Conservation (phyloP, 2,888 invertebrate species). For the Allacma fusca region DNA sequence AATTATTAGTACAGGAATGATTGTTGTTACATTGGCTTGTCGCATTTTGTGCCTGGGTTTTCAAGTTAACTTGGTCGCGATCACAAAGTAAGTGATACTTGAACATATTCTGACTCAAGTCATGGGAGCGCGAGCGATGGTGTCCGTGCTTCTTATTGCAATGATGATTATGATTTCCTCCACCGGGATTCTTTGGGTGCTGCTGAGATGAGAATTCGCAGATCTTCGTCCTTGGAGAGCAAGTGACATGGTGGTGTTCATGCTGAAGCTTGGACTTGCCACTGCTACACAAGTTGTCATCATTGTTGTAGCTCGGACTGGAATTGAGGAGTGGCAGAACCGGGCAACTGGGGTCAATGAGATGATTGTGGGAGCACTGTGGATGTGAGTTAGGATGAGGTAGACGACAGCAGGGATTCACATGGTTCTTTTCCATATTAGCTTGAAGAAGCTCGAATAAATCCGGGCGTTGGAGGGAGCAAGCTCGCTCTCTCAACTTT, state of each 20-base stretch:
- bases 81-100: slow-evolving; percentile 63
- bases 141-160: slow-evolving; percentile 63
- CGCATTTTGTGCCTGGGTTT: too few species aligned
- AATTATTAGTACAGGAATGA: slow-evolving; percentile 43
- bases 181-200: neutral
- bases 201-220: slow-evolving; percentile 1
- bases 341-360: slow-evolving; percentile 59
- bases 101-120: slow-evolving; percentile 63
- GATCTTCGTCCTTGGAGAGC: slow-evolving; percentile 30
- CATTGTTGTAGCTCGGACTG: neutral
- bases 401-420: slow-evolving; percentile 61
- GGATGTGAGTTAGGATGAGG: slow-evolving; percentile 55
- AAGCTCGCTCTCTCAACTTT: slow-evolving; percentile 66
- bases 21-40: slow-evolving; percentile 38
- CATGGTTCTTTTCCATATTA: slow-evolving; percentile 88
- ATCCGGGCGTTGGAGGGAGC: slow-evolving; percentile 78
- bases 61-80: too few species aligned
- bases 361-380: slow-evolving; percentile 58
- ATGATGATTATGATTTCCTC: slow-evolving; percentile 44
- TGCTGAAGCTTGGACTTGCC: slow-evolving; percentile 13
- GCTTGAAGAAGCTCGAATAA: slow-evolving; percentile 86
- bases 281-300: neutral
- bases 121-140: slow-evolving; percentile 66
- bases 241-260: neutral
- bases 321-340: slow-evolving; percentile 50